Evolutionary conservation across 2,797 vertebrate genomes (phyloP), one percentile per base, ranked within the genome.

Genomic region (Gouania willdenowi): DNA sequence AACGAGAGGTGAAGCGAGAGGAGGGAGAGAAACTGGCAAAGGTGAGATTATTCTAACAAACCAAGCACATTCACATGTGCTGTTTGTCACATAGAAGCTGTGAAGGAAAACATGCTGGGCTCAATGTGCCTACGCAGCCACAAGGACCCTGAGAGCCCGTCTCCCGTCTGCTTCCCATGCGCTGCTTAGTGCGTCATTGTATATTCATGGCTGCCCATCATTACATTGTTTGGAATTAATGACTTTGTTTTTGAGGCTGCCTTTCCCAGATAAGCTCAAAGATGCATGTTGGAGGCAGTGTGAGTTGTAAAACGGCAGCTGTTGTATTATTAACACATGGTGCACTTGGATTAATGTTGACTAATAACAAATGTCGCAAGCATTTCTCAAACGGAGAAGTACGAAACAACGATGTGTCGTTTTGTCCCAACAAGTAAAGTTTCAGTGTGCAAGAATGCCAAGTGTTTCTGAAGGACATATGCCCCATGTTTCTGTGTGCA

Each of bases 21-120:
- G 93, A 97, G 1, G 94, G 94, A 3, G 95, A 97, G 81, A 93
- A 91, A 50, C 71, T 98, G 67, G 94, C 94, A 32, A 97, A 93
- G 92, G 95, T 97, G 61, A 19, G n/a, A n/a, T n/a, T n/a, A n/a
- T n/a, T n/a, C 31, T 24, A 27, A 22, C 14, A 23, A 25, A 26
- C 5, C 14, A 22, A 2, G 26, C 19, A 32, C 1, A 47, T 11
- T 22, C 2, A 26, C 19, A 32, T 1, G 44, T 19, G 21, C 23
- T 10, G 4, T 28, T 8, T 25, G 21, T 48, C 15, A 26, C 19
- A 25, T 25, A 39, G 34, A 47, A 42, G 17, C 11, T n/a, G 14
- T 7, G 6, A 25, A 16, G 13, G 25, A 44, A 6, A 26, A 39
- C 20, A 6, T 3, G 4, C 26, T 23, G 9, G 23, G 9, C 8